Percentiles rank a stretch among this genome's conserved stretches.
These are phyloP conservation scores for Drosophila monieri DNA, from an alignment of 2,888 invertebrate species.

Conservation along the genomic window DNA sequence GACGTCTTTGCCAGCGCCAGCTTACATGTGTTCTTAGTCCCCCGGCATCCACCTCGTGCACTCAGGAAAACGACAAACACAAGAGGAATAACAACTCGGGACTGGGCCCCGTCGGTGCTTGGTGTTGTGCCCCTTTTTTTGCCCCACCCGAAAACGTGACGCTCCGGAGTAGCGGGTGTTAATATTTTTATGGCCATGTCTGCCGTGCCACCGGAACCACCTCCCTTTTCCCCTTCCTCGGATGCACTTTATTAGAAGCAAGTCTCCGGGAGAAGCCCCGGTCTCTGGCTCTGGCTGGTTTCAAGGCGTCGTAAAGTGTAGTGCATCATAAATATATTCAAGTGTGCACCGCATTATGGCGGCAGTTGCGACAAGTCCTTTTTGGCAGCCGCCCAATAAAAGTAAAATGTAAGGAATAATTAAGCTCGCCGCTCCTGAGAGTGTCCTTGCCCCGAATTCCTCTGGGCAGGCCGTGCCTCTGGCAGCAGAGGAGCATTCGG, in stretches of 20 bases:
- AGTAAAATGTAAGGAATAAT: slow-evolving; percentile 13
- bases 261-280: slow-evolving; percentile 18
- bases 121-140: slow-evolving; percentile 10
- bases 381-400: slow-evolving; percentile 34
- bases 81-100: slow-evolving; percentile 50
- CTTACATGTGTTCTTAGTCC: slow-evolving; percentile 61
- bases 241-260: slow-evolving; percentile 44
- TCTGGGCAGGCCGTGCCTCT: background rate
- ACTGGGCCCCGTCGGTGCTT: slow-evolving; percentile 46
- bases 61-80: slow-evolving; percentile 19
- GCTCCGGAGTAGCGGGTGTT: slow-evolving; percentile 57
- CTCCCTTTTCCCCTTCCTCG: slow-evolving; percentile 4
- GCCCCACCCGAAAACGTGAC: slow-evolving; percentile 61
- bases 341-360: slow-evolving; percentile 52
- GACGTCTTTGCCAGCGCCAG: slow-evolving; percentile 58
- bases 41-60: background rate
- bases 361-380: slow-evolving; percentile 41
- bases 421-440: slow-evolving; percentile 1
- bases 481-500: slow-evolving; percentile 18
- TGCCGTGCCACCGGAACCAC: slow-evolving; percentile 26
- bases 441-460: slow-evolving; percentile 16
- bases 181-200: slow-evolving; percentile 57
- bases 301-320: slow-evolving; percentile 34
- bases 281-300: background rate
- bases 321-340: slow-evolving; percentile 62